Percentiles rank a stretch among this genome's conserved stretches.
phyloP scores from a whole-genome alignment of 2,797 vertebrate species.

The Meda fulgida region DNA sequence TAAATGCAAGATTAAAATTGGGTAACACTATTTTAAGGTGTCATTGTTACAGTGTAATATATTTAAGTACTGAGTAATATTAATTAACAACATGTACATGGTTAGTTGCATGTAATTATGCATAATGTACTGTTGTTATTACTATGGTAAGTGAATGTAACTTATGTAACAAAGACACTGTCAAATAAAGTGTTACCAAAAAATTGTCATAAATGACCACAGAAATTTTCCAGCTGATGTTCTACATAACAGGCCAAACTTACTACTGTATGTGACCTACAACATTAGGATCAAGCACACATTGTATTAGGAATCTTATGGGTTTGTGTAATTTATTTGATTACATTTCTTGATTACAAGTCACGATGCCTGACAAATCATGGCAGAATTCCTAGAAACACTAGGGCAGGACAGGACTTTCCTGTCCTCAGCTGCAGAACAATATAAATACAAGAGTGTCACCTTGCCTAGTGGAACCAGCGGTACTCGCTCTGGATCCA shows the following conservation, averaged over 20 bases:
- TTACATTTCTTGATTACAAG: slow-evolving; percentile 13
- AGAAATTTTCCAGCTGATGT: neutral
- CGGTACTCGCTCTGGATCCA: slow-evolving; percentile 64
- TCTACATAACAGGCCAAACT: slow-evolving; percentile 23
- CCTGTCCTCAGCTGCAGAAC: slow-evolving; percentile 19
- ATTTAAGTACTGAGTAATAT: too few species aligned
- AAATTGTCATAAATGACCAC: neutral
- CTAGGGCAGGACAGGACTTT: neutral
- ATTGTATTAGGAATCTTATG: slow-evolving; percentile 3
- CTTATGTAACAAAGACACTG: too few species aligned
- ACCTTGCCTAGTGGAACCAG: slow-evolving; percentile 68
- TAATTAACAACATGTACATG: neutral
- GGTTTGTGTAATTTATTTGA: slow-evolving; percentile 23
- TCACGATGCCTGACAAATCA: slow-evolving; percentile 27
- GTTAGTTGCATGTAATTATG: too few species aligned
- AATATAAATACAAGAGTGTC: slow-evolving; percentile 65
- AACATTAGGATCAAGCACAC: slow-evolving; percentile 39
- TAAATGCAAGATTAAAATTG: neutral
- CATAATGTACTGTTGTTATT: too few species aligned
- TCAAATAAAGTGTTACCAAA: neutral
- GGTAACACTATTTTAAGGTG: too few species aligned
- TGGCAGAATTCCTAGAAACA: slow-evolving; percentile 30
- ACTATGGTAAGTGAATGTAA: too few species aligned
- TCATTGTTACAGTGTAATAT: too few species aligned
- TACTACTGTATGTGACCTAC: slow-evolving; percentile 10